A percentile compares a stretch with the other conserved stretches of the same genome.
These are phyloP conservation scores for Branchinecta sandiegonensis DNA, from an alignment of 2,888 invertebrate genomes.

Conservation along the genomic window DNA sequence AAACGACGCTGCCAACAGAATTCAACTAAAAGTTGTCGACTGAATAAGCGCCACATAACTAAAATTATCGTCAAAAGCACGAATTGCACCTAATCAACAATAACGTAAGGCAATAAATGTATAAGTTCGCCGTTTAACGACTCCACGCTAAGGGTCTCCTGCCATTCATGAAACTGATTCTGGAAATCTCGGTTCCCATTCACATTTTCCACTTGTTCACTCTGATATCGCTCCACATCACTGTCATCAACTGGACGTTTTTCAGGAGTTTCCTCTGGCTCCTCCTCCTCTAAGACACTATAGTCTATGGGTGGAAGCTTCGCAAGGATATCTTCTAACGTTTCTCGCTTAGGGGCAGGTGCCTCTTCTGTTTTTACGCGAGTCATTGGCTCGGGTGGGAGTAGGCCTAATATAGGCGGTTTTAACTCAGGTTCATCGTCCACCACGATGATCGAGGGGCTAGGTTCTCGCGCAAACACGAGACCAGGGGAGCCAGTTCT, in stretches of 20 bases:
- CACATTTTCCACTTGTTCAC: conserved; percentile 35
- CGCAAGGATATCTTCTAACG: conserved; percentile 46
- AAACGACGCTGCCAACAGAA: too few species aligned
- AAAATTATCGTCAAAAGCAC: too few species aligned
- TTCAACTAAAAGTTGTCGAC: too few species aligned
- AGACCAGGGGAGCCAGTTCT: conserved; percentile 21
- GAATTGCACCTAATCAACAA: conserved; percentile 57
- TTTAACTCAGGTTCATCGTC: conserved; percentile 47
- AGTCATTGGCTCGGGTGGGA: conserved; percentile 36
- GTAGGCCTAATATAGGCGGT: conserved; percentile 49
- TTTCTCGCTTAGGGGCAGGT: conserved; percentile 30
- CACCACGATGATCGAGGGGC: conserved; percentile 31
- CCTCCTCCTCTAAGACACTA: conserved; percentile 38
- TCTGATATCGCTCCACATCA: conserved; percentile 30
- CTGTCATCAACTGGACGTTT: conserved; percentile 18
- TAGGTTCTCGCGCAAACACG: conserved; percentile 21
- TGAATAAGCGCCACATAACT: too few species aligned
- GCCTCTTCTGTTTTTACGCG: conserved; percentile 5
- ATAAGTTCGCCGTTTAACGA: conserved; percentile 63
- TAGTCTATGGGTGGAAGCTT: conserved; percentile 51
- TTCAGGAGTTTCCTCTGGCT: conserved; percentile 28
- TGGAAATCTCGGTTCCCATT: conserved; percentile 39
- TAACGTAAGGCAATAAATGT: conserved; percentile 89
- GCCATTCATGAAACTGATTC: conserved; percentile 71
- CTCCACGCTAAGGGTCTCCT: conserved; percentile 60